phyloP scores from a whole-genome alignment of 2,113 vertebrate species.

The Oryzias woworae region DNA sequence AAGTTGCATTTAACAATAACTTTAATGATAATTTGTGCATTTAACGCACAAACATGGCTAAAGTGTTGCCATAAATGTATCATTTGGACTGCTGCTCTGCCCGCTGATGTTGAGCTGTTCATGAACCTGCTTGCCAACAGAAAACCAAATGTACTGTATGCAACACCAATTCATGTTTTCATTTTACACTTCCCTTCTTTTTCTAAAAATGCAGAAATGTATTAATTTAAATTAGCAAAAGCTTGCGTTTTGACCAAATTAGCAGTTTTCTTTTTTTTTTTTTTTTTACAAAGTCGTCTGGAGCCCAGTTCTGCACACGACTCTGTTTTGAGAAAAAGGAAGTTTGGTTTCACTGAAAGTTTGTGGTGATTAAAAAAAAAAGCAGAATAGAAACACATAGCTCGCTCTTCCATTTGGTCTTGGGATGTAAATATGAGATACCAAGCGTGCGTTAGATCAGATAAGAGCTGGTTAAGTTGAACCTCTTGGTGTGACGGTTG shows the following conservation, averaged over 20 bases:
- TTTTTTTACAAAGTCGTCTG: background rate
- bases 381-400: conserved; percentile 34
- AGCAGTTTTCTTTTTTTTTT: background rate
- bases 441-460: background rate
- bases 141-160: background rate
- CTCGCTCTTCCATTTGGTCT: background rate
- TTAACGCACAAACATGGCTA: no score
- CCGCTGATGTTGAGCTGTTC: background rate
- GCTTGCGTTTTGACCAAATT: background rate
- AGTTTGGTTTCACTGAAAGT: background rate
- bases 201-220: no score
- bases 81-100: no score
- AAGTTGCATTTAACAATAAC: no score
- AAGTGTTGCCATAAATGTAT: no score
- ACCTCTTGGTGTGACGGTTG: background rate
- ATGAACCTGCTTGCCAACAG: background rate
- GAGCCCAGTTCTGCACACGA: conserved; percentile 3
- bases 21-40: no score
- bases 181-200: no score
- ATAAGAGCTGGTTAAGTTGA: conserved; percentile 4
- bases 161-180: no score
- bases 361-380: conserved; percentile 11
- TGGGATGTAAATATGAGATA: background rate
- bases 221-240: no score
- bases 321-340: conserved; percentile 14